phyloP scores from a whole-genome alignment of 1,140 invertebrate genomes.

The Anadara kagoshimensis region DNA sequence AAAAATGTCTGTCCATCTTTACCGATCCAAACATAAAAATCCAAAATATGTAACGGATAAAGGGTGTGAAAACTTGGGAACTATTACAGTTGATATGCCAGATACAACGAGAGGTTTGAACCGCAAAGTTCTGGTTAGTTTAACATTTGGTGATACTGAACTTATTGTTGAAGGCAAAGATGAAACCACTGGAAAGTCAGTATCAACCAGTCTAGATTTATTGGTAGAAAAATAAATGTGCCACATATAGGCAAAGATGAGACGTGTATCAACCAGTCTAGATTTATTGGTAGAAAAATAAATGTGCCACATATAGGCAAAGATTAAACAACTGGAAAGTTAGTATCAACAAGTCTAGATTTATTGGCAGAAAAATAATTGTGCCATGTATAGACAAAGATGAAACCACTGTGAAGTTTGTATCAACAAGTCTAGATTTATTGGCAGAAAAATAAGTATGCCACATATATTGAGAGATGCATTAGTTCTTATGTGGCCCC shows the following conservation, averaged over 20 bases:
- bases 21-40: conserved; percentile 73
- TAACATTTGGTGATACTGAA: conserved; percentile 79
- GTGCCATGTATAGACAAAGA: no score
- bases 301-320: no score
- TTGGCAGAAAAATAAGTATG: no score
- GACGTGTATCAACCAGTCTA: background rate
- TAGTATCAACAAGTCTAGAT: background rate
- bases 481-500: no score
- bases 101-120: conserved; percentile 54
- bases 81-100: conserved; percentile 76
- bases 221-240: no score
- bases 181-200: conserved; percentile 2
- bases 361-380: no score
- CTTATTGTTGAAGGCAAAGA: conserved; percentile 75
- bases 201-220: no score
- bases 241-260: conserved; percentile 65
- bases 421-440: no score
- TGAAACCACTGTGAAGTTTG: background rate
- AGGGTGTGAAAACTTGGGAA: conserved; percentile 75
- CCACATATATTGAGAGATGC: no score
- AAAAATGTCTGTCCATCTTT: conserved; percentile 77
- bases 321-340: conserved; percentile 4
- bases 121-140: conserved; percentile 75
- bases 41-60: conserved; percentile 77
- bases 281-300: no score